Evolutionary conservation across 2,113 vertebrate genomes (phyloP).

Genomic region (Elaphurus davidianus): DNA sequence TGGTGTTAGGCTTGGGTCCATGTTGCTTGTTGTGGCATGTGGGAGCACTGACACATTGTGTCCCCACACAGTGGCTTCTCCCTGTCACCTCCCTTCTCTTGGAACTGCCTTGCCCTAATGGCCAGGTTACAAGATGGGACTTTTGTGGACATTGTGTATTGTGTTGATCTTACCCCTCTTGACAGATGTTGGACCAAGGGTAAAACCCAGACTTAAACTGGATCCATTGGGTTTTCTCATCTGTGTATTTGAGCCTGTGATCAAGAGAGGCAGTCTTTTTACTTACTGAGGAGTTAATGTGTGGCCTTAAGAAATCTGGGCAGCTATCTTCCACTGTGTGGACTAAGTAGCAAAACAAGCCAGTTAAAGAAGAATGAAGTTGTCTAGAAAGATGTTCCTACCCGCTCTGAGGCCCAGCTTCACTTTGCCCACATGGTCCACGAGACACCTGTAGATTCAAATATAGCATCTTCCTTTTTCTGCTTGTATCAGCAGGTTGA

Average conservation of each 20-base stretch:
- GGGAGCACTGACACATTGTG: not conserved
- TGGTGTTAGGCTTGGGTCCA: not conserved
- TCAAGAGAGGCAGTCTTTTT: not conserved
- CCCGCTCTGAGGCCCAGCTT: not conserved
- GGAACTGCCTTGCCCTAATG: not conserved
- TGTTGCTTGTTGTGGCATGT: not conserved
- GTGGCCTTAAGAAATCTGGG: not conserved
- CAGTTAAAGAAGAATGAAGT: not conserved
- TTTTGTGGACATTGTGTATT: not conserved
- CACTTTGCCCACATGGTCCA: not conserved
- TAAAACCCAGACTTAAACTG: not conserved
- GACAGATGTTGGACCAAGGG: not conserved
- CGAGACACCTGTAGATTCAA: not conserved
- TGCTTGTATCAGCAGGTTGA: not conserved
- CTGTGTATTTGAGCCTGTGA: not conserved
- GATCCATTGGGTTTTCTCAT: not conserved
- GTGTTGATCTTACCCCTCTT: not conserved
- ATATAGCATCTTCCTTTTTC: not conserved
- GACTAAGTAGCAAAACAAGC: not conserved
- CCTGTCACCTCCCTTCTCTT: not conserved
- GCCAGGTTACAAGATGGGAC: not conserved
- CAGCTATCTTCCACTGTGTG: not conserved
- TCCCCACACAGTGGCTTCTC: not conserved
- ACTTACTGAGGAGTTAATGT: not conserved
- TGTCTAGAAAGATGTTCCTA: not conserved